phyloP scores from a whole-genome alignment of 2,113 vertebrate genomes.

The Bufo bufo region DNA sequence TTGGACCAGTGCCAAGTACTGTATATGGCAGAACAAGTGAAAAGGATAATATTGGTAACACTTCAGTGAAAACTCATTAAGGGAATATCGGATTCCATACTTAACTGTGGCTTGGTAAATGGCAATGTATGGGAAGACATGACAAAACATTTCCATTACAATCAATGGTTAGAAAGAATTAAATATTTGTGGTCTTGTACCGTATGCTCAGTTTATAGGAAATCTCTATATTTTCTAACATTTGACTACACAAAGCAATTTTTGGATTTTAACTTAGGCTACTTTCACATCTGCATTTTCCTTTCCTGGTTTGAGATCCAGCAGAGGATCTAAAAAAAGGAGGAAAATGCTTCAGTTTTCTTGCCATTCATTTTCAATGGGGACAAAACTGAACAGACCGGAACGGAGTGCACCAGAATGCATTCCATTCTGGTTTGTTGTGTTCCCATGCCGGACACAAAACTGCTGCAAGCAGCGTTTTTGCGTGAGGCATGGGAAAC shows the following conservation, averaged over 20 bases:
- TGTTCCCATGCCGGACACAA: no score
- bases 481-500: no score
- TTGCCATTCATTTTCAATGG: no score
- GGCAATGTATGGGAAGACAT: conserved; percentile 8
- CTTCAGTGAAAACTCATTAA: conserved; percentile 46
- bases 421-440: no score
- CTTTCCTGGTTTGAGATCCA: no score
- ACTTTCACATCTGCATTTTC: no score
- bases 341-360: no score
- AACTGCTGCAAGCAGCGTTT: no score
- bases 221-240: neutral
- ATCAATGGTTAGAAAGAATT: neutral
- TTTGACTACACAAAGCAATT: neutral
- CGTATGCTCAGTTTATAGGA: neutral
- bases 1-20: conserved; percentile 45
- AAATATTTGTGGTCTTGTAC: neutral
- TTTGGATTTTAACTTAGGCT: no score
- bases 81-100: conserved; percentile 35
- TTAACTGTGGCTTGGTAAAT: conserved; percentile 31
- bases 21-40: conserved; percentile 28
- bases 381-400: no score
- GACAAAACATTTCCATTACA: conserved; percentile 40
- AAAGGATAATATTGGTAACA: conserved; percentile 51
- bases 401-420: no score
- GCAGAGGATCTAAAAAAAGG: no score